Base-by-base conservation (phyloP, 2,888 invertebrate species). In the Bellardia bayeri region DNA sequence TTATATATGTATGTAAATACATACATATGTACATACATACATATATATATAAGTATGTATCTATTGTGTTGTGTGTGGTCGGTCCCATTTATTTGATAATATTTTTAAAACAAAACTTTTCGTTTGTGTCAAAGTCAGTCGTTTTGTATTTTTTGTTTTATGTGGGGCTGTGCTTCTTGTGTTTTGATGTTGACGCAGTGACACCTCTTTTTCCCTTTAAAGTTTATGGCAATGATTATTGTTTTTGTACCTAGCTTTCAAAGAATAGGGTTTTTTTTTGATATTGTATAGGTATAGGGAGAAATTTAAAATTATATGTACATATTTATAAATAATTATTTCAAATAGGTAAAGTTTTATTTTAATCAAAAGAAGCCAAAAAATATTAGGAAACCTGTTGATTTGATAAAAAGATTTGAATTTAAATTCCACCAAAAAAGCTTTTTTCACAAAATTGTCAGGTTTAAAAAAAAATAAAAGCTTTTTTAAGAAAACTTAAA, bases 71-170 rank as follows among this genome's bases (percentile, higher is more conserved):
- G 3, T 58, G 8, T 58, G 8, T 58, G 56, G 33, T 3, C 30
- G 56, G 5, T 51, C 51, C 51, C 16, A 56, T 56, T 16, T 56
- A 13, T 58, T 7, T 40, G 13, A 14, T 5, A 49, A 30, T 63
- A 30, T 42, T 7, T 42, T 11, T 23, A 42, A n/a, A 75, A 63
- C 63, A 63, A 14, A 64, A 33, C 9, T n/a, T 30, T 66, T 42
- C 54, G 56, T 58, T 69, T 69, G 16, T 69, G 61, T 23, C 79
- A 71, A 63, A 63, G 45, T 51, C 63, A 37, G 37, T n/a, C 58
- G 11, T 45, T 45, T 45, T 11, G 11, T 45, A 13, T 45, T 9
- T 45, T 45, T 45, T 45, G 45, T 45, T 3, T 51, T 49, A 11
- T 42, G 42, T 33, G 16, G 69, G 69, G 68, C 33, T 49, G 45